These are phyloP conservation scores for Myopa tessellatipennis DNA, from an alignment of 2,888 invertebrate species.

Conservation along the genomic window DNA sequence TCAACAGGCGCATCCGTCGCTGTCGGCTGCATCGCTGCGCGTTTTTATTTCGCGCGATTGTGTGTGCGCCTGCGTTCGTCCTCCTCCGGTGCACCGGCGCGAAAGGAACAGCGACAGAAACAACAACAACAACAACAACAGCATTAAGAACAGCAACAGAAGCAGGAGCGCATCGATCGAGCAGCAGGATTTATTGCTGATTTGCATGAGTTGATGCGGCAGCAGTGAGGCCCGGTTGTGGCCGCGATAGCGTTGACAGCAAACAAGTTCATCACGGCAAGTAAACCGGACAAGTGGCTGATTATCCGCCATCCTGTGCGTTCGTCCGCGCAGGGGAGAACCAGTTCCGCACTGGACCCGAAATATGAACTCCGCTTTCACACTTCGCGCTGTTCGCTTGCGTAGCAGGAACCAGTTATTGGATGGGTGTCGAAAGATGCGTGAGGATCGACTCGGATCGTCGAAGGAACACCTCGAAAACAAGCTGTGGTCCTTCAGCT, in stretches of 20 bases:
- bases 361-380: no score
- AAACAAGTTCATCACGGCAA: slow-evolving; percentile 25
- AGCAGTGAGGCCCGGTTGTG: slow-evolving; percentile 3
- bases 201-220: slow-evolving; percentile 21
- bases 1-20: slow-evolving; percentile 24
- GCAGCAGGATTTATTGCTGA: slow-evolving; percentile 27
- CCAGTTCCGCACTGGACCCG: background rate
- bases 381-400: no score
- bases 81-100: slow-evolving; percentile 16
- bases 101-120: background rate
- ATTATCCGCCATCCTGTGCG: background rate
- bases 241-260: slow-evolving; percentile 25
- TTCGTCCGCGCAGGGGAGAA: background rate
- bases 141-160: background rate
- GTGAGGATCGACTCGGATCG: no score
- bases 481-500: no score
- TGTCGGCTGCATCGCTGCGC: background rate
- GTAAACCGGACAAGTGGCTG: background rate
- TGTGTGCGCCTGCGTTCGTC: slow-evolving; percentile 2
- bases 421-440: no score
- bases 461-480: no score
- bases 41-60: slow-evolving; percentile 31
- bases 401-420: no score
- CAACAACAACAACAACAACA: slow-evolving; percentile 1
- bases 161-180: background rate